Percentiles rank a stretch among this genome's conserved stretches.
These are phyloP conservation scores for Holothuria glaberrima DNA, from an alignment of 35 echinoderm and acorn worm species.

Conservation along the genomic window DNA sequence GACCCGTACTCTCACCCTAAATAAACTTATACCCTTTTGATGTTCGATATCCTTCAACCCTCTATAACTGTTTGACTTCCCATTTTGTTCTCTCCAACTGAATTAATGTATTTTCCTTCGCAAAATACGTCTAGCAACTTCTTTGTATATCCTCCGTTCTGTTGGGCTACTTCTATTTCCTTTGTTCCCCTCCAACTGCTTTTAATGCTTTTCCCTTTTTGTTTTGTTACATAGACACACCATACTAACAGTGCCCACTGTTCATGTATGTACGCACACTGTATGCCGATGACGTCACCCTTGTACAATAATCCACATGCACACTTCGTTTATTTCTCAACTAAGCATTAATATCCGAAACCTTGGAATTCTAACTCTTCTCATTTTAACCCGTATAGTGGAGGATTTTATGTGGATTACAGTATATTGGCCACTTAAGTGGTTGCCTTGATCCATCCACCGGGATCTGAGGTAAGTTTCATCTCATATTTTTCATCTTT, in stretches of 20 bases:
- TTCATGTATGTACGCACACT: constrained; percentile 51
- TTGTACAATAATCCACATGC: constrained; percentile 62
- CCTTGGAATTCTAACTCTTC: constrained; percentile 57
- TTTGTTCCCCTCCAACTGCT: constrained; percentile 56
- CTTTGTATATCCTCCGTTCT: constrained; percentile 43
- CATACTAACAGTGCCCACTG: constrained; percentile 45
- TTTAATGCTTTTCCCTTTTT: constrained; percentile 60
- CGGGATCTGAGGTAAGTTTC: constrained; percentile 58
- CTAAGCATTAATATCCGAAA: constrained; percentile 67
- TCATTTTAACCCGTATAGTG: constrained; percentile 20
- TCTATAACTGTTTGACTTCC: constrained; percentile 3
- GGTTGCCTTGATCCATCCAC: constrained; percentile 36
- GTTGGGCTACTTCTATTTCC: constrained; percentile 55
- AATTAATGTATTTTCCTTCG: constrained; percentile 20
- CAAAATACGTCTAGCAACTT: constrained; percentile 35
- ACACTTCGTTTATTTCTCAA: constrained; percentile 71
- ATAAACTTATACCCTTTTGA: not conserved
- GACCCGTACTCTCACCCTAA: not conserved
- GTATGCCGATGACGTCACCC: constrained; percentile 53
- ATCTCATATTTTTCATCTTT: constrained; percentile 54
- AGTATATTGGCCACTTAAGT: constrained; percentile 24
- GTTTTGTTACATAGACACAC: constrained; percentile 60
- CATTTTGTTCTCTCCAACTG: not conserved
- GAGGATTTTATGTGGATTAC: constrained; percentile 64
- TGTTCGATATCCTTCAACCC: constrained; percentile 16